Evolutionary conservation across 2,888 invertebrate genomes (phyloP).

Genomic region (Chloroclysta siterata): DNA sequence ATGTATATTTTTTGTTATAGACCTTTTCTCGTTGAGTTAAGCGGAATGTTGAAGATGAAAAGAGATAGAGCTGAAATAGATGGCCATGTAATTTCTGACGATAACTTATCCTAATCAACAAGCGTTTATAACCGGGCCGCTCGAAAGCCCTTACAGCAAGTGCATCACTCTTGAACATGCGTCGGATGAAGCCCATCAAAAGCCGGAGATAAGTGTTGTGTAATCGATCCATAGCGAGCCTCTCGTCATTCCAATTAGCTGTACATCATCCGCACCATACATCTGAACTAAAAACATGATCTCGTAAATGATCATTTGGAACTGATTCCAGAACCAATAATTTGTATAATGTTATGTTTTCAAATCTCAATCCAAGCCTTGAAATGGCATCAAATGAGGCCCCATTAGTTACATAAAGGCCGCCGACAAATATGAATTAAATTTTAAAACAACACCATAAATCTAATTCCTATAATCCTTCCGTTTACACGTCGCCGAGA

Average conservation of each 20-base stretch:
- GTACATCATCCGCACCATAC: slow-evolving; percentile 17
- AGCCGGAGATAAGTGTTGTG: slow-evolving; percentile 28
- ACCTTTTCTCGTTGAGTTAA: too few relatives aligned
- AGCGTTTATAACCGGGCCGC: slow-evolving; percentile 1
- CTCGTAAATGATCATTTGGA: too few relatives aligned
- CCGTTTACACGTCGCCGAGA: slow-evolving; percentile 29
- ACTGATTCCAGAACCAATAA: too few relatives aligned
- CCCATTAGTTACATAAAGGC: slow-evolving; percentile 5
- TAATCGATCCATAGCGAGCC: slow-evolving; percentile 25
- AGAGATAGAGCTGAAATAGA: not conserved
- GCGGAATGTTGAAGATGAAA: too few relatives aligned
- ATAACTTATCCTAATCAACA: slow-evolving; percentile 3
- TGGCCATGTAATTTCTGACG: not conserved
- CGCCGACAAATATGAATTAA: slow-evolving; percentile 14
- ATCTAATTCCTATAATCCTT: slow-evolving; percentile 47
- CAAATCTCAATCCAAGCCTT: not conserved
- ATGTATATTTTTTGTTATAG: too few relatives aligned
- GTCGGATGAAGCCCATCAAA: slow-evolving; percentile 14
- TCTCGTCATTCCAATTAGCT: slow-evolving; percentile 31
- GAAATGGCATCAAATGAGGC: not conserved
- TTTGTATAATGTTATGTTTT: not conserved
- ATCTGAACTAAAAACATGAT: slow-evolving; percentile 10
- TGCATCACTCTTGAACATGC: slow-evolving; percentile 18
- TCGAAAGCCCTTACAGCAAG: slow-evolving; percentile 14
- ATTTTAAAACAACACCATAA: slow-evolving; percentile 34